Evolutionary conservation across 1,140 invertebrate genomes (phyloP), one percentile per base, ranked within the genome.

Genomic region (Drosophila kikkawai): DNA sequence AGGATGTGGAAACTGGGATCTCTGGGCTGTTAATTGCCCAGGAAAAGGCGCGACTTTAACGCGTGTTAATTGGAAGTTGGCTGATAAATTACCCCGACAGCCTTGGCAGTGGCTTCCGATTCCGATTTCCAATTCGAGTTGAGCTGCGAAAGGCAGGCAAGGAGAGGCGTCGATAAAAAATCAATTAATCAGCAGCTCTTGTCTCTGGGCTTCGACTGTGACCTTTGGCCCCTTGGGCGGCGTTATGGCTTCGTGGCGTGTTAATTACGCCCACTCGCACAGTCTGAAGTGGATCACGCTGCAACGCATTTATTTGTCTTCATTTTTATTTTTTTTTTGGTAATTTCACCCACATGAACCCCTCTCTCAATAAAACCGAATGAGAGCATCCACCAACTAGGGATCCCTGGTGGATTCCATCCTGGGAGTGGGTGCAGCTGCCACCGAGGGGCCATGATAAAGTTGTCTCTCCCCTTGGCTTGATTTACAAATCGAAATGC

Each of bases 181-280:
- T 81, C 79, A 85, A 85, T 85, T 86, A 85, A 70, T 56, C 82
- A 79, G 82, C 63, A 75, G 74, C 79, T 59, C 60, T 78, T 65
- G 56, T 66, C 45, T 78, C 29, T 42, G 19, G 26, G 48, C 47
- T 53, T 32, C 19, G 41, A n/a, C 22, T 34, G 58, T 74, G 73
- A 83, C 65, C 81, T 84, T 83, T 83, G 76, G 34, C 47, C 51
- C 71, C 37, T 29, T 11, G 34, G 63, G 50, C 51, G 29, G 67
- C 47, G 58, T 57, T 84, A 84, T 58, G 82, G 82, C 82, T 84
- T 83, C 82, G 22, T 60, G 51, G 53, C 65, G 37, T 58, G 69
- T 48, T 71, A 48, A 70, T 58, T 71, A 70, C 69, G 66, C 69
- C 69, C 65, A 58, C 65, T 48, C 22, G 17, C 48, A 56, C 8